Conservation (phyloP, 2,113 vertebrate species). For the Engystomops pustulosus region DNA sequence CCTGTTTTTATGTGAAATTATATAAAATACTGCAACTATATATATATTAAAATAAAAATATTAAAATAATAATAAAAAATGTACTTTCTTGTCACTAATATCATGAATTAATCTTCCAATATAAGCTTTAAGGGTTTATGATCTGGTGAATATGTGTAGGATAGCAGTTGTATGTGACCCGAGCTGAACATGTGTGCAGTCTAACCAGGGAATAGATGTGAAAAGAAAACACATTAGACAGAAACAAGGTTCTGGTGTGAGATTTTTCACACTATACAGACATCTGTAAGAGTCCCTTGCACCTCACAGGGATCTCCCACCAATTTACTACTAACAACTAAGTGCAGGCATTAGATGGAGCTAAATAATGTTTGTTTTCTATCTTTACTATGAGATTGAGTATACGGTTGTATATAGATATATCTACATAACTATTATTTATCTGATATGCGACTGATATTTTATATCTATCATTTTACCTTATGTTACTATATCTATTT, state of each 20-base stretch:
- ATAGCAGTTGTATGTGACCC: neutral
- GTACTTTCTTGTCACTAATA: too few species aligned
- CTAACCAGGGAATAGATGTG: neutral
- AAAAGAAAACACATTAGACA: slow-evolving; percentile 24
- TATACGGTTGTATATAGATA: too few species aligned
- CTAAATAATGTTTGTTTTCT: neutral
- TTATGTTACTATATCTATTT: neutral
- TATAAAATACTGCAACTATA: neutral
- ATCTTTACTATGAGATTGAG: neutral
- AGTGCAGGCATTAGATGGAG: neutral
- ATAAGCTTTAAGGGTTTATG: too few species aligned
- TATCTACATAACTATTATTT: neutral
- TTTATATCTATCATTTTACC: too few species aligned
- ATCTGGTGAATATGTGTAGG: neutral
- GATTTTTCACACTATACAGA: slow-evolving; percentile 21
- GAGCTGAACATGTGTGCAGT: neutral
- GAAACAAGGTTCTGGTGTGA: neutral
- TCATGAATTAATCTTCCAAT: too few species aligned
- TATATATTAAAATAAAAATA: neutral
- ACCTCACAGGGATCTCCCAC: neutral
- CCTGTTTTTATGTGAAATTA: too few species aligned
- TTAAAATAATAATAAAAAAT: neutral
- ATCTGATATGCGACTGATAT: too few species aligned
- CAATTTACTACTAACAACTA: neutral
- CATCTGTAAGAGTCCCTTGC: neutral